Conservation (phyloP, 2,113 vertebrate genomes). For the Leptodactylus fuscus region DNA sequence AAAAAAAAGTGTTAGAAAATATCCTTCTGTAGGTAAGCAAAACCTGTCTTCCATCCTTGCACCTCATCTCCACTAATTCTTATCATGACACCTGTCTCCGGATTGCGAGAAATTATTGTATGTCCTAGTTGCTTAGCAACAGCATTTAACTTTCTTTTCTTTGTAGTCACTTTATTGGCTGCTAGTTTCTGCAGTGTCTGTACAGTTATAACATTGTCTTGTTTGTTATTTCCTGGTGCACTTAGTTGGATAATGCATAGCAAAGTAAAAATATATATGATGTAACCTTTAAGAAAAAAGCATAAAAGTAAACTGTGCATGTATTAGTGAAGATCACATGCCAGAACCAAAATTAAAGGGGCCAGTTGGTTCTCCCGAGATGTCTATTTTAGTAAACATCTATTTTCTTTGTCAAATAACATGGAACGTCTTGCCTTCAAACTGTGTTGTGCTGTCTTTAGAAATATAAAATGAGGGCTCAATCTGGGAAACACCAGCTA, state of each 20-base stretch:
- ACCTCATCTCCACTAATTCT: slow-evolving; percentile 7
- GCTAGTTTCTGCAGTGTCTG: background rate
- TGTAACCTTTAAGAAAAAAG: background rate
- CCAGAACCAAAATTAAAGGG: too few species aligned
- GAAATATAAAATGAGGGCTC: too few species aligned
- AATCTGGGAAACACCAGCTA: too few species aligned
- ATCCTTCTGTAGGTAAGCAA: slow-evolving; percentile 17
- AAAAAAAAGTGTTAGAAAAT: background rate
- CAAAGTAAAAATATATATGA: background rate
- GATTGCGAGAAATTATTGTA: slow-evolving; percentile 37
- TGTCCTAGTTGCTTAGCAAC: slow-evolving; percentile 48
- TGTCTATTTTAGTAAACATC: too few species aligned
- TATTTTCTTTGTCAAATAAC: too few species aligned
- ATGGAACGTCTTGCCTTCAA: too few species aligned
- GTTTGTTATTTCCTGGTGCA: background rate
- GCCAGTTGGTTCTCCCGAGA: too few species aligned
- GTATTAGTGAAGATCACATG: too few species aligned
- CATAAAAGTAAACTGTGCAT: too few species aligned
- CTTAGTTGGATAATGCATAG: background rate
- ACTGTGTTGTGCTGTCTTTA: too few species aligned
- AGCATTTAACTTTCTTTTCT: background rate
- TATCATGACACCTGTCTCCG: slow-evolving; percentile 42
- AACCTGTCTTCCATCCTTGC: background rate
- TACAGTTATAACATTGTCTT: background rate
- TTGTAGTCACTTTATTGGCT: slow-evolving; percentile 19